Base-by-base conservation (phyloP, 2,797 vertebrate genomes). In the Rhynchonycteris naso region DNA sequence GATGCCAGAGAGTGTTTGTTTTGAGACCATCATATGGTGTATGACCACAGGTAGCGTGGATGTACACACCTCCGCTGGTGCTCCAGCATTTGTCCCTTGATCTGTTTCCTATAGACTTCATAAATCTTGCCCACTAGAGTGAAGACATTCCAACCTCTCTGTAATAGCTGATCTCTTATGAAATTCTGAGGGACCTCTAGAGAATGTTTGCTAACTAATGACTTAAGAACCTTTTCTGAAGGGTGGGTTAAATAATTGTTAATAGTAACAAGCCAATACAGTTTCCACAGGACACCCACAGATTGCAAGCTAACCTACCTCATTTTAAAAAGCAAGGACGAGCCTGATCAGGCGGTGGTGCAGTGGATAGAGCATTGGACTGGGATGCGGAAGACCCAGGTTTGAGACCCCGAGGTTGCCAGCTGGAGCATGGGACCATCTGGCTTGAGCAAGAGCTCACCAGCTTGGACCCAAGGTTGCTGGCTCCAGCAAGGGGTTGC, bases 181-280 rank as follows among this genome's bases (percentile, higher is more conserved):
- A 75, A 81, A 84, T 11, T 66, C 54, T 75, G 54, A 88, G 18
- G 21, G 59, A 82, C 24, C 30, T 91, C 43, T 30, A 28, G 14
- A 65, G 54, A 75, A 54, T 66, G 33, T 93, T 95, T 61, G 19
- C 19, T 90, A 68, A 63, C 26, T 61, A 28, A 86, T 91, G 38
- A 93, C 33, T 50, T 56, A 26, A 91, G 50, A 79, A 59, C 92
- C 43, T 74, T 69, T 82, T 13, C 78, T 63, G 11, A 94, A 83
- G 33, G 14, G 22, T 76, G 2, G 12, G 13, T 90, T 63, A 85
- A 22, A 90, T 82, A 78, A 47, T 61, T 59, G 76, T 33, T 56
- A 56, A 22, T 68, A 10, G 10, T 85, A 71, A 66, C 18, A 58
- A 71, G 47, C 16, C 26, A 35, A 1, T 69, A 35, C 6, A 15